Evolutionary conservation across 2,113 vertebrate species (phyloP).

Genomic region (Bos javanicus): DNA sequence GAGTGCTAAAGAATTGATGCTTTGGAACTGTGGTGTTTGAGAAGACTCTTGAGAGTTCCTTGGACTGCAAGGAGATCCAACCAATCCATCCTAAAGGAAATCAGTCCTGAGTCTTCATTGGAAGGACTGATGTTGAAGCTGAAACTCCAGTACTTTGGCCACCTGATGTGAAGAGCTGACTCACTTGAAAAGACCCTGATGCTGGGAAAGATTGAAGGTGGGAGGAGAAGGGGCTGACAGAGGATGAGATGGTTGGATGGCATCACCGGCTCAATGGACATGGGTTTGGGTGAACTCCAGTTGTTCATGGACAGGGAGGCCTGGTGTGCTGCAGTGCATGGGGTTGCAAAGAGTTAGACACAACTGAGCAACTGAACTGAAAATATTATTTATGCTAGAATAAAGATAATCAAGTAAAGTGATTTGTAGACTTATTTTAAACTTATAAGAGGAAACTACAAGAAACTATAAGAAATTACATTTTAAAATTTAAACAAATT

Average conservation of each 20-base stretch:
- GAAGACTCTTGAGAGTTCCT: not conserved
- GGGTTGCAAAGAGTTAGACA: not conserved
- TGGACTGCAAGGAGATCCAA: not conserved
- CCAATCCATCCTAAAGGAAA: not conserved
- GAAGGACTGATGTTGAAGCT: not conserved
- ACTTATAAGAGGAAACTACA: not conserved
- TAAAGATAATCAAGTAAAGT: not conserved
- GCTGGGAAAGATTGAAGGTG: not conserved
- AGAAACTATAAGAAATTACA: not conserved
- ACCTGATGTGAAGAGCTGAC: not conserved
- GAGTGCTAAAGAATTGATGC: not conserved
- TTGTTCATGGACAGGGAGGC: not conserved
- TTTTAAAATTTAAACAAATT: not conserved
- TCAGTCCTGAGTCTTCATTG: not conserved
- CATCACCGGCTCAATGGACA: not conserved
- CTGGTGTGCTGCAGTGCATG: not conserved
- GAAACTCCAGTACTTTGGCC: not conserved
- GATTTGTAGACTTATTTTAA: not conserved
- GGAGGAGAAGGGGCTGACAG: not conserved
- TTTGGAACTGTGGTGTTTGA: not conserved
- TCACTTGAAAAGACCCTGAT: not conserved
- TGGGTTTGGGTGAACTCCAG: not conserved
- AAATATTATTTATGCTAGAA: not conserved
- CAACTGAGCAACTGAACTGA: not conserved
- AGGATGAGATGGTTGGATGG: not conserved